Evolutionary conservation across 2,113 vertebrate genomes (phyloP).

Genomic region (Lophochroa leadbeateri): DNA sequence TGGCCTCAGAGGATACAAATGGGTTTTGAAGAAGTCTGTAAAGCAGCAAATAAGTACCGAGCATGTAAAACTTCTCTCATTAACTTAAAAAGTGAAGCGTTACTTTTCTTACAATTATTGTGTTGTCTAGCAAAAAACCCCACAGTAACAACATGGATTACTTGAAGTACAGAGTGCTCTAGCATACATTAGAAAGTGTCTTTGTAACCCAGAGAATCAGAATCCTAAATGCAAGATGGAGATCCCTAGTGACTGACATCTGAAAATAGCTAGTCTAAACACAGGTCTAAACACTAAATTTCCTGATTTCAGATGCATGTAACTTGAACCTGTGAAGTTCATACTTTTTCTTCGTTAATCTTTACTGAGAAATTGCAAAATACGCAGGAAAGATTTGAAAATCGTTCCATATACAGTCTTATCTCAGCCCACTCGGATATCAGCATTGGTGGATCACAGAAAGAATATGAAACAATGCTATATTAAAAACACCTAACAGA

Average conservation of each 20-base stretch:
- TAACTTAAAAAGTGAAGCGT: background rate
- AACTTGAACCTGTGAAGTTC: background rate
- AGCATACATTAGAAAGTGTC: background rate
- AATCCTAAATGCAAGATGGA: background rate
- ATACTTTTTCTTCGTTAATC: background rate
- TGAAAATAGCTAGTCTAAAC: background rate
- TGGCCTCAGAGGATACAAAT: background rate
- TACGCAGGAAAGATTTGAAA: background rate
- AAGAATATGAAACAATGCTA: too few species aligned
- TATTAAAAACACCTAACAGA: too few species aligned
- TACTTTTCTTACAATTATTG: background rate
- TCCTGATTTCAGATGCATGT: background rate
- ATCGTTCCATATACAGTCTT: background rate
- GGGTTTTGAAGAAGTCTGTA: background rate
- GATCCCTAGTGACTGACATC: background rate
- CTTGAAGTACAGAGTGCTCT: background rate
- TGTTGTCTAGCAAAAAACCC: background rate
- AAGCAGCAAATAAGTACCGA: background rate
- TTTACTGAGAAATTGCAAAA: background rate
- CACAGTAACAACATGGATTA: background rate
- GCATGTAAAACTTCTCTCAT: background rate
- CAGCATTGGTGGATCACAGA: background rate
- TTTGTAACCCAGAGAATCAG: background rate
- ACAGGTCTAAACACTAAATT: background rate
- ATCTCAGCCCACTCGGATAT: background rate